These are phyloP conservation scores for Phalacrocorax carbo DNA, from an alignment of 2,113 vertebrate species.

Conservation along the genomic window DNA sequence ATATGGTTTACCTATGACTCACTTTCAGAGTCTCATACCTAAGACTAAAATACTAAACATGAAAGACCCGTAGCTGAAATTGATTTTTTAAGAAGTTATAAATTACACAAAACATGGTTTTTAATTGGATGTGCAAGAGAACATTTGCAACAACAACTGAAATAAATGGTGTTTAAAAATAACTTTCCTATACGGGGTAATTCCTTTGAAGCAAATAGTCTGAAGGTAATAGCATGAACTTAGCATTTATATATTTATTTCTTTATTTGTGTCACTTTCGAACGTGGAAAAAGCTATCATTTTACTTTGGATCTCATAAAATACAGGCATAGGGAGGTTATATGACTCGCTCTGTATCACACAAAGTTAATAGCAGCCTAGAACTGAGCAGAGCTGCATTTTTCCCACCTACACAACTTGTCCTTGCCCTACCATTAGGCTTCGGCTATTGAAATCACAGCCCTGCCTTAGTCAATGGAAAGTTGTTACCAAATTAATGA, in stretches of 20 bases:
- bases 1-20: background rate
- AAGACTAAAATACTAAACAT: background rate
- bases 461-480: background rate
- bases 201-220: background rate
- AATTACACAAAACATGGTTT: background rate
- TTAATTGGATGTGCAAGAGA: constrained; percentile 40
- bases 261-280: background rate
- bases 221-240: background rate
- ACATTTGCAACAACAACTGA: background rate
- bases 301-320: background rate
- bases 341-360: background rate
- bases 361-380: no score
- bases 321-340: background rate
- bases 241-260: background rate
- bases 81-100: constrained; percentile 1
- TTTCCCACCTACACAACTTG: background rate
- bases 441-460: background rate
- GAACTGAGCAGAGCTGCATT: background rate
- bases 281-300: background rate
- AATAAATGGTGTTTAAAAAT: constrained; percentile 41
- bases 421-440: background rate
- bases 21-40: background rate
- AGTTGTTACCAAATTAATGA: background rate
- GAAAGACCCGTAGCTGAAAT: background rate
- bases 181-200: background rate